Base-by-base conservation (phyloP, 2,113 vertebrate genomes). In the Calidris pygmaea region DNA sequence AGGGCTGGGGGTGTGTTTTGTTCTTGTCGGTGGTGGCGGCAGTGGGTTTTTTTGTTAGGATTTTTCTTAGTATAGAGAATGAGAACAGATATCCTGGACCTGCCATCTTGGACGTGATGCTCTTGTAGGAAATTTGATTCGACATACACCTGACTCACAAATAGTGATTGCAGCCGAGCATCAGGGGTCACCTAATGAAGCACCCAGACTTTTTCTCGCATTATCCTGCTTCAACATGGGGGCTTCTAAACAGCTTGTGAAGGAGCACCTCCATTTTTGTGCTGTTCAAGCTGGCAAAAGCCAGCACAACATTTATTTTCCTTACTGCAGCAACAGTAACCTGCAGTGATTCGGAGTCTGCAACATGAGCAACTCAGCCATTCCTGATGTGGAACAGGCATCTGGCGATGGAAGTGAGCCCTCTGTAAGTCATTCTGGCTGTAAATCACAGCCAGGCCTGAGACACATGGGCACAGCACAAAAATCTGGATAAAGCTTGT, bases 11-110 rank as follows among this genome's bases (percentile, higher is more conserved):
- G 0, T 8, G 1, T 67, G 10, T 17, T 67, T 70, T 66, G 5
- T 0, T 66, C 4, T 82, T 75, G 8, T 1, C 3, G 3, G 5
- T 63, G 32, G 19, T 30, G 3, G 17, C n/a, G 29, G 26, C 2
- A 3, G 4, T 26, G 23, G 0, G 2, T 3, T 21, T 22, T 41
- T 59, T 47, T 35, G 7, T 24, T 14, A 4, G 5, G 0, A 14
- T 5, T 19, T 30, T 23, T 59, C 52, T 75, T 22, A 55, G 4
- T 14, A 37, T 26, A 14, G 13, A 79, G 16, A 63, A 55, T 30
- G 4, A 74, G 63, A 78, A 35, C 30, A 52, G 12, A 12, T 65
- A 59, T 53, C 20, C 12, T 81, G 56, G 27, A 43, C 14, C 37
- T 80, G n/a, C 12, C 17, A 76, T 43, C 27, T 62, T 81, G 34